Evolutionary conservation across 2,113 vertebrate species (phyloP).

Genomic region (Lampris megalopsis): DNA sequence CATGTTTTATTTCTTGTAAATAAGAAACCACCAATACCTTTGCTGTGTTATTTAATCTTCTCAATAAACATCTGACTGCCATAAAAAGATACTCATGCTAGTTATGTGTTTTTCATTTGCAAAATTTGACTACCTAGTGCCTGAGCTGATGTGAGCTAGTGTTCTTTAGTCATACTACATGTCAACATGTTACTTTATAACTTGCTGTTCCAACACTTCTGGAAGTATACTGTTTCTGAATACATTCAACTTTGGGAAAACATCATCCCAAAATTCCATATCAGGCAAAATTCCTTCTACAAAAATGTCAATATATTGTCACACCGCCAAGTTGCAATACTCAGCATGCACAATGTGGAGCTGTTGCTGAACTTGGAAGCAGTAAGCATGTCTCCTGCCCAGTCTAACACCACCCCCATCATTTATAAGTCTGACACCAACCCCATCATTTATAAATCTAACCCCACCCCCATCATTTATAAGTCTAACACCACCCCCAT

Average conservation of each 20-base stretch:
- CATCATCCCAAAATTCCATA: slow-evolving; percentile 8
- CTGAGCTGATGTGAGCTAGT: too few species aligned
- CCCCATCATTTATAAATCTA: too few species aligned
- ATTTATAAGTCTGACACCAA: background rate
- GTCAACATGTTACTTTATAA: too few species aligned
- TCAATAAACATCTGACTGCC: background rate
- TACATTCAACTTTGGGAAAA: background rate
- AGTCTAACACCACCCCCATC: slow-evolving; percentile 22
- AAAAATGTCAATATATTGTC: slow-evolving; percentile 18
- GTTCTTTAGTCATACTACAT: too few species aligned
- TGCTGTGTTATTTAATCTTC: background rate
- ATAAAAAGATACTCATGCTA: background rate
- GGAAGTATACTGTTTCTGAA: slow-evolving; percentile 24
- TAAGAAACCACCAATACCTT: too few species aligned
- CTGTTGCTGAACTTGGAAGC: slow-evolving; percentile 25
- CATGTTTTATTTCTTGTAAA: background rate
- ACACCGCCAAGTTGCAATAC: slow-evolving; percentile 24
- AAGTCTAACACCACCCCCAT: too few species aligned
- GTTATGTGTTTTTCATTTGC: background rate
- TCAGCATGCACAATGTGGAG: slow-evolving; percentile 23
- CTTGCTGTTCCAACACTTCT: slow-evolving; percentile 27
- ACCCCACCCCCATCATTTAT: background rate
- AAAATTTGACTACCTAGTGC: too few species aligned
- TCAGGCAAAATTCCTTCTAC: slow-evolving; percentile 11
- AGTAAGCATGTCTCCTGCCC: slow-evolving; percentile 19